A percentile compares a stretch with the other conserved stretches of the same genome.
Evolutionary conservation across 1,140 invertebrate species (phyloP).

Genomic region (Tachypleus tridentatus): DNA sequence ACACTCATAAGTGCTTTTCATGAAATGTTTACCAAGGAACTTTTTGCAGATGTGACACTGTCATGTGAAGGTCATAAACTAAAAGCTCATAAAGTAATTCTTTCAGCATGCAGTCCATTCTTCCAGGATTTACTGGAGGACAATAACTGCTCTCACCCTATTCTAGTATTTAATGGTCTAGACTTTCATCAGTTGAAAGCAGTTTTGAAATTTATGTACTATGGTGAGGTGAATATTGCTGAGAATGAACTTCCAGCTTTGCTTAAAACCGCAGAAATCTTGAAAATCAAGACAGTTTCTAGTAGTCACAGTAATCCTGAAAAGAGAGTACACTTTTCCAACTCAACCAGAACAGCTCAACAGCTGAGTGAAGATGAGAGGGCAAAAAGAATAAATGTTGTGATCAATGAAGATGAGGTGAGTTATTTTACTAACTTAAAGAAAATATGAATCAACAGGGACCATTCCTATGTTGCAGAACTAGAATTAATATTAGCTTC

Average conservation of each 20-base stretch:
- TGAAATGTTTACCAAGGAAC: conserved; percentile 72
- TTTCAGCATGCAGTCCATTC: conserved; percentile 73
- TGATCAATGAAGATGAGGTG: too few relatives aligned
- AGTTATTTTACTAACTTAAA: too few relatives aligned
- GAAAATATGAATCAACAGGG: too few relatives aligned
- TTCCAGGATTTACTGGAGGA: conserved; percentile 65
- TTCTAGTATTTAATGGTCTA: conserved; percentile 24
- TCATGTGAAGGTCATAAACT: conserved; percentile 56
- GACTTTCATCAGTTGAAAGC: conserved; percentile 36
- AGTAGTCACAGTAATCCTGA: too few relatives aligned
- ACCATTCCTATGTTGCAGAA: too few relatives aligned
- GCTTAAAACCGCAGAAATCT: conserved; percentile 47
- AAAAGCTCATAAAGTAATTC: conserved; percentile 70
- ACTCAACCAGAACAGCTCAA: too few relatives aligned
- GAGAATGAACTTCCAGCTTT: conserved; percentile 48
- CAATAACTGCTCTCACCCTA: conserved; percentile 60
- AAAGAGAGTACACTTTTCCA: too few relatives aligned
- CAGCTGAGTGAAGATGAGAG: too few relatives aligned
- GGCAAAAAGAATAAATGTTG: too few relatives aligned
- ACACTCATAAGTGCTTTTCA: conserved; percentile 82
- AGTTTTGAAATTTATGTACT: conserved; percentile 50
- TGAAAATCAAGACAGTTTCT: conserved; percentile 38
- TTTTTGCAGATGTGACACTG: conserved; percentile 66
- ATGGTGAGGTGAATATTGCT: conserved; percentile 52
- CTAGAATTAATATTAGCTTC: too few relatives aligned